phyloP scores from a whole-genome alignment of 2,797 vertebrate genomes.

The Paedocypris micromegethes region DNA sequence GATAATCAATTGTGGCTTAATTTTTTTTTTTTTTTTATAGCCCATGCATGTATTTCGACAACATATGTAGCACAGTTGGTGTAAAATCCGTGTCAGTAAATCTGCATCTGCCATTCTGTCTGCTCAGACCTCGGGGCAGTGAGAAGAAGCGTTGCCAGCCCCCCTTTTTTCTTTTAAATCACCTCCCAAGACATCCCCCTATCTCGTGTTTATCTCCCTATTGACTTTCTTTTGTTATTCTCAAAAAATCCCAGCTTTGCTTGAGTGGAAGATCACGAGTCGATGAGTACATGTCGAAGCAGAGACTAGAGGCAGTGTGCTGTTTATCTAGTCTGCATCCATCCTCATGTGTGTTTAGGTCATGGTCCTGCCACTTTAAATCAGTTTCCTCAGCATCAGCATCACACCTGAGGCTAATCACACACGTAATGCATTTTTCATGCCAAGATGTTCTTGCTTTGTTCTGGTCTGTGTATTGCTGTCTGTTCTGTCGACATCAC shows the following conservation, averaged over 20 bases:
- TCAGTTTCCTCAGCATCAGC: conserved; percentile 3
- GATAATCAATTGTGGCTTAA: too few species aligned
- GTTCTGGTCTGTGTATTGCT: background rate
- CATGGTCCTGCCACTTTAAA: background rate
- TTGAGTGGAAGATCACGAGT: too few species aligned
- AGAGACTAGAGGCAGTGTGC: conserved; percentile 1
- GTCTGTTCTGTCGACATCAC: background rate
- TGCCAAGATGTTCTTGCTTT: background rate
- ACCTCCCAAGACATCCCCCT: background rate
- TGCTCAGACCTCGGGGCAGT: conserved; percentile 18
- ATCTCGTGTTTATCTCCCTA: too few species aligned
- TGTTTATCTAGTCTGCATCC: conserved; percentile 12
- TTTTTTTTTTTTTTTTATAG: background rate
- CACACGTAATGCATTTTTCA: conserved; percentile 3
- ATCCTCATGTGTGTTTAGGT: conserved; percentile 9
- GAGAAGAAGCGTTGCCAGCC: background rate
- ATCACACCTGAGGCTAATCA: conserved; percentile 7
- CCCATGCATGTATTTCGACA: background rate
- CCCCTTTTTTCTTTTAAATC: background rate
- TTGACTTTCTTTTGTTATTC: too few species aligned
- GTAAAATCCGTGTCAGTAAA: conserved; percentile 6
- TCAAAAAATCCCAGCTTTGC: too few species aligned
- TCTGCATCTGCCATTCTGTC: conserved; percentile 32
- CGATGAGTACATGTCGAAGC: too few species aligned
- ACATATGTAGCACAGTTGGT: background rate